Percentiles rank a stretch among this genome's conserved stretches.
Conservation (phyloP, 2,113 vertebrate species). For the Martes martes region DNA sequence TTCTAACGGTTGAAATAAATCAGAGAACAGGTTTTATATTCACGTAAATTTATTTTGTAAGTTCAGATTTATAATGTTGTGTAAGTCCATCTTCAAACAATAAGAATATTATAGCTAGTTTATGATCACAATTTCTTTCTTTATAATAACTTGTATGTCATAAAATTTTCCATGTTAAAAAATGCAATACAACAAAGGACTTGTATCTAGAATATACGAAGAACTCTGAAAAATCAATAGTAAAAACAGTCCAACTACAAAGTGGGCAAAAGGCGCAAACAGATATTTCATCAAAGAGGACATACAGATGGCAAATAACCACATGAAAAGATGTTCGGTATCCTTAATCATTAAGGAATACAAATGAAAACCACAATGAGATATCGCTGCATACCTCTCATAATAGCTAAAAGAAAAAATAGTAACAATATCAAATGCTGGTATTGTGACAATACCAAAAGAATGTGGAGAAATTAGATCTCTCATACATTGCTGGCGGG, state of each 20-base stretch:
- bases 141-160: neutral
- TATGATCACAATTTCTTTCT: neutral
- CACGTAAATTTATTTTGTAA: constrained; percentile 3
- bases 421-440: neutral
- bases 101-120: constrained; percentile 20
- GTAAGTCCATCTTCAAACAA: neutral
- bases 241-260: neutral
- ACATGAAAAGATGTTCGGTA: neutral
- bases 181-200: neutral
- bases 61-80: neutral
- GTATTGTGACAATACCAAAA: neutral
- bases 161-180: constrained; percentile 1
- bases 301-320: neutral
- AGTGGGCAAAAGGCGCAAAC: neutral
- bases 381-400: neutral
- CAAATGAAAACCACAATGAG: neutral
- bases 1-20: neutral
- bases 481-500: neutral
- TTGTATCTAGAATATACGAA: neutral
- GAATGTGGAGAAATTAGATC: neutral
- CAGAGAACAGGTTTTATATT: neutral
- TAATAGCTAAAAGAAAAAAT: neutral
- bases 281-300: neutral
- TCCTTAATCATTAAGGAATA: neutral
- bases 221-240: neutral